Percentiles rank a stretch among this genome's conserved stretches.
Evolutionary conservation across 30 jellyfish, hydroid and myxozoan genomes (phyloP).

Genomic region (Chironex yamaguchii): DNA sequence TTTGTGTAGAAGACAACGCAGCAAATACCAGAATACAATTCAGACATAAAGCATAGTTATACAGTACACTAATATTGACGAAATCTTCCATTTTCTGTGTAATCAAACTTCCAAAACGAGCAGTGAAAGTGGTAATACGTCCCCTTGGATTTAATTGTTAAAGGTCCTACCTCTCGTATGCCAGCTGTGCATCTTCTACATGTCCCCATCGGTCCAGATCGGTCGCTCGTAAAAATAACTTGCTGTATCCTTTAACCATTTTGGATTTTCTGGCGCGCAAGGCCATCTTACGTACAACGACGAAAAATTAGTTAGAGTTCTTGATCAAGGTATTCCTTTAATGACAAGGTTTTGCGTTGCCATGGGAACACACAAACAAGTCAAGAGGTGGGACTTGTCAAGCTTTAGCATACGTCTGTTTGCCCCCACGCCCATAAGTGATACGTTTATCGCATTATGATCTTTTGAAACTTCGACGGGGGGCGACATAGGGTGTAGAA

Average conservation of each 20-base stretch:
- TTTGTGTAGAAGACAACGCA: too few relatives aligned
- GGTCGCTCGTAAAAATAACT: constrained; percentile 3
- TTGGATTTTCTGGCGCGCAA: constrained; percentile 7
- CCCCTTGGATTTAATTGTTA: too few relatives aligned
- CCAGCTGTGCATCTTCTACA: constrained; percentile 8
- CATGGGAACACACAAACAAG: constrained; percentile 5
- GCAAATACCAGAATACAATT: too few relatives aligned
- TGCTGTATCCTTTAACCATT: constrained; percentile 20
- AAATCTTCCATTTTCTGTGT: too few relatives aligned
- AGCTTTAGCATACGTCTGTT: background rate
- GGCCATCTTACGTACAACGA: constrained; percentile 49
- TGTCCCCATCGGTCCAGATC: constrained; percentile 55
- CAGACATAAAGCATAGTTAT: too few relatives aligned
- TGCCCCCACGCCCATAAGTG: background rate
- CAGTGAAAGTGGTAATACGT: too few relatives aligned
- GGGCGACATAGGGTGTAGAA: too few relatives aligned
- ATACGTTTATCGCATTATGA: too few relatives aligned
- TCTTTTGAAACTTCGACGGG: too few relatives aligned
- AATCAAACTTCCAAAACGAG: too few relatives aligned
- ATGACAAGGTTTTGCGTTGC: background rate
- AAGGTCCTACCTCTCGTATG: constrained; percentile 38
- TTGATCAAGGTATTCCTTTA: background rate
- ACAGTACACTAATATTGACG: too few relatives aligned
- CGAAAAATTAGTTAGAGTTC: too few relatives aligned
- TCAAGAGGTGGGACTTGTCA: background rate